These are phyloP conservation scores for Eolophus roseicapilla DNA, from an alignment of 2,113 vertebrate genomes.

Conservation along the genomic window DNA sequence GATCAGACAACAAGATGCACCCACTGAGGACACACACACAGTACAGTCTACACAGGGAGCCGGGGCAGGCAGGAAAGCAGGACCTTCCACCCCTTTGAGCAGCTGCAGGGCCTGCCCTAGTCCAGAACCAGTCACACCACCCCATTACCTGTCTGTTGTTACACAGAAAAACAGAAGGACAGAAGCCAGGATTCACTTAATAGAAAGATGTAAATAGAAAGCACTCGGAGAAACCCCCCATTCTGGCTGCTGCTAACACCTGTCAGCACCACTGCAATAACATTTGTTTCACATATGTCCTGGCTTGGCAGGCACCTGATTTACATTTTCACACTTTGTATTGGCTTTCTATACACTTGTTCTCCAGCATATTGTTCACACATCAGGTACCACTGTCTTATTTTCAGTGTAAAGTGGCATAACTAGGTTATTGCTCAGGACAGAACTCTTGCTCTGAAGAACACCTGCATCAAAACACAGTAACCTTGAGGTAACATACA, in stretches of 20 bases:
- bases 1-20: background rate
- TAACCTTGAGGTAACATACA: background rate
- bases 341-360: background rate
- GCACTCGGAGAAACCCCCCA: background rate
- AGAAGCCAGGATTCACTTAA: background rate
- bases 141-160: background rate
- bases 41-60: background rate
- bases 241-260: conserved; percentile 7
- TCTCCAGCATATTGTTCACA: background rate
- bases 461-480: background rate
- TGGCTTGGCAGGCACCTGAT: conserved; percentile 35
- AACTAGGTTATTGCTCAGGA: background rate
- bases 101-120: background rate
- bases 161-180: background rate
- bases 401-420: background rate
- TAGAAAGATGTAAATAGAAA: background rate
- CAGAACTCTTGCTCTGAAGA: background rate
- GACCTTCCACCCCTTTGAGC: background rate
- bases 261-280: conserved; percentile 1
- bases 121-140: background rate
- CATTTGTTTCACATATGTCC: conserved; percentile 44
- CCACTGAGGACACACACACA: background rate
- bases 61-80: background rate
- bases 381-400: background rate
- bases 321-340: conserved; percentile 50